Conservation (phyloP, 2,888 invertebrate genomes). For the Ceramica pisi region DNA sequence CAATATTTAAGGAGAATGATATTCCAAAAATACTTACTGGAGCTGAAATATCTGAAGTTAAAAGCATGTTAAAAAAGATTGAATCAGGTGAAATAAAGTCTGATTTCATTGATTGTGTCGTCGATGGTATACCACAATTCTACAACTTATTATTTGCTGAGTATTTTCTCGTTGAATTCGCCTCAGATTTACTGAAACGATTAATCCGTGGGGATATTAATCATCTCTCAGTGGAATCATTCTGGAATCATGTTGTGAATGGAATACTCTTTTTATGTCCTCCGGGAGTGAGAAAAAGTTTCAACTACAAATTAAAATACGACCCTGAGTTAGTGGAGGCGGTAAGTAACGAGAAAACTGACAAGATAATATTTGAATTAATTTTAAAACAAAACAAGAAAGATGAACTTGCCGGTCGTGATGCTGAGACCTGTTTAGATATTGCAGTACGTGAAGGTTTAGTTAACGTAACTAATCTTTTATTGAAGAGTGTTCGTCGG, state of each 20-base stretch:
- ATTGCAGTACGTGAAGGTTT: slow-evolving; percentile 66
- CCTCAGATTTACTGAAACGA: slow-evolving; percentile 59
- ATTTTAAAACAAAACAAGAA: slow-evolving; percentile 62
- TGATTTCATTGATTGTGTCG: slow-evolving; percentile 64
- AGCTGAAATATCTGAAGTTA: slow-evolving; percentile 66
- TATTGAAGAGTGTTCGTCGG: slow-evolving; percentile 57
- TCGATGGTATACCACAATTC: slow-evolving; percentile 70
- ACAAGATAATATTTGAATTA: slow-evolving; percentile 69
- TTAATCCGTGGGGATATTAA: neutral
- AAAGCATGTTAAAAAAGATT: slow-evolving; percentile 63
- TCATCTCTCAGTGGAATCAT: slow-evolving; percentile 46
- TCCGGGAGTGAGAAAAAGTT: slow-evolving; percentile 65
- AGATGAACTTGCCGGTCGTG: slow-evolving; percentile 10
- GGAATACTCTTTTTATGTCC: slow-evolving; percentile 63
- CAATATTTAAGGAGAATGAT: slow-evolving; percentile 69
- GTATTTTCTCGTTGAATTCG: slow-evolving; percentile 69
- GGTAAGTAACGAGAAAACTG: slow-evolving; percentile 52
- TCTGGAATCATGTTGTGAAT: slow-evolving; percentile 70
- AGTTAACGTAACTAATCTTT: slow-evolving; percentile 63
- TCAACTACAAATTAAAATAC: slow-evolving; percentile 71
- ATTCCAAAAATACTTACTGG: slow-evolving; percentile 65
- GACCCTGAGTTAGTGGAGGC: slow-evolving; percentile 63
- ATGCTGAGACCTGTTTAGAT: slow-evolving; percentile 52
- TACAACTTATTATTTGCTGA: slow-evolving; percentile 72
- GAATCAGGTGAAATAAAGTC: slow-evolving; percentile 68